A percentile compares a stretch with the other conserved stretches of the same genome.
Evolutionary conservation across 2,888 invertebrate genomes (phyloP).

Genomic region (Apotomis betuletana): DNA sequence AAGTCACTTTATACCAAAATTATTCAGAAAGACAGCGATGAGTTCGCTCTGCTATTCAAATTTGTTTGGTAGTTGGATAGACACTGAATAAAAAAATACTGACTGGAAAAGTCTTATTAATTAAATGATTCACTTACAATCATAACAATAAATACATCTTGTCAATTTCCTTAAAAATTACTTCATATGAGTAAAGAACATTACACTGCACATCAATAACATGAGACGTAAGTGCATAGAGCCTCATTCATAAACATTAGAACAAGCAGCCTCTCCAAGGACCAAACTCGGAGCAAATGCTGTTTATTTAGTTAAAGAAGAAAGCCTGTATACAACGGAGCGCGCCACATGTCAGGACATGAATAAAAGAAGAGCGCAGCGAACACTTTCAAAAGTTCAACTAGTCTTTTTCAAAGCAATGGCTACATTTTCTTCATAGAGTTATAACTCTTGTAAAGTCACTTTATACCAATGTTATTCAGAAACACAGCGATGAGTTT

Average conservation of each 20-base stretch:
- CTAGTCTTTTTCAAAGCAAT: conserved; percentile 75
- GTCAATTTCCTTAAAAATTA: too few relatives aligned
- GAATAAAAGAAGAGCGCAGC: conserved; percentile 82
- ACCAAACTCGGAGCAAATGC: conserved; percentile 79
- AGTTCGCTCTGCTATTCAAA: too few relatives aligned
- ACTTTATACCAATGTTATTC: not conserved
- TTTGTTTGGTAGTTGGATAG: too few relatives aligned
- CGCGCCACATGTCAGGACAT: conserved; percentile 81
- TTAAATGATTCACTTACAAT: too few relatives aligned
- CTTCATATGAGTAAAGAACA: too few relatives aligned
- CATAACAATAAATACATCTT: too few relatives aligned
- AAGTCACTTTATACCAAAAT: not conserved
- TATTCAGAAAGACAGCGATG: too few relatives aligned
- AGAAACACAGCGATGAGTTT: not conserved
- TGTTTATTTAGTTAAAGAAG: conserved; percentile 82
- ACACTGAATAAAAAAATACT: too few relatives aligned
- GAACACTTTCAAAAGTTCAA: conserved; percentile 74
- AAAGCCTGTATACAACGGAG: conserved; percentile 78
- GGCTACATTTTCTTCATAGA: conserved; percentile 56
- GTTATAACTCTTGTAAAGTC: not conserved
- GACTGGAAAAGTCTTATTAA: too few relatives aligned
- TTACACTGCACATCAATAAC: conserved; percentile 43
- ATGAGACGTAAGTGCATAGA: conserved; percentile 66
- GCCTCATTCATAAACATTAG: conserved; percentile 80
- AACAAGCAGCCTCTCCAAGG: conserved; percentile 75